phyloP scores from a whole-genome alignment of 2,888 invertebrate species.

The Tenthredo notha region DNA sequence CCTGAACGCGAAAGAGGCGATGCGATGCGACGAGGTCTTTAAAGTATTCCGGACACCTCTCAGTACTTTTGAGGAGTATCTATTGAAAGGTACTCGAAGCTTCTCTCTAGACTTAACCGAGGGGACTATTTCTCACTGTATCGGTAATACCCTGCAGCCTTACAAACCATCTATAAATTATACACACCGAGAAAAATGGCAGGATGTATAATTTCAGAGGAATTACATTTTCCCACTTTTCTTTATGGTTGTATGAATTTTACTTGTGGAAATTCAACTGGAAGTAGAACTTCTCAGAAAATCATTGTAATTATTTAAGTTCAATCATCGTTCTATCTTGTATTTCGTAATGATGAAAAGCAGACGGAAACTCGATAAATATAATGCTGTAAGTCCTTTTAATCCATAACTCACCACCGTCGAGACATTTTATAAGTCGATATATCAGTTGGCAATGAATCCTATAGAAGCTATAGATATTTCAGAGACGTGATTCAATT shows the following conservation, averaged over 20 bases:
- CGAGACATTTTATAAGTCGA: not conserved
- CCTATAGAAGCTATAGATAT: not conserved
- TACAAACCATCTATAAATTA: slow-evolving; percentile 1
- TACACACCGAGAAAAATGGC: not conserved
- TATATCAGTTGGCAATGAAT: not conserved
- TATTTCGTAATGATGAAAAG: not conserved
- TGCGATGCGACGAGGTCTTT: not conserved
- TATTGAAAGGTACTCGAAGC: slow-evolving; percentile 20
- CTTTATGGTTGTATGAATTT: not conserved
- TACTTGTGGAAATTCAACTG: not conserved
- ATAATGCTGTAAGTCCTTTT: not conserved
- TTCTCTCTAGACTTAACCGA: not conserved
- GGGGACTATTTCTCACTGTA: slow-evolving; percentile 1
- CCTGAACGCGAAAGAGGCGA: slow-evolving; percentile 19
- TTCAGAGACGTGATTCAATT: not conserved
- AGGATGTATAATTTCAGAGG: slow-evolving; percentile 23
- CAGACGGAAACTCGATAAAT: not conserved
- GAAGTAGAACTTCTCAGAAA: not conserved
- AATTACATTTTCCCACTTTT: not conserved
- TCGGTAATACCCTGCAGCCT: slow-evolving; percentile 8
- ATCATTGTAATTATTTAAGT: not conserved
- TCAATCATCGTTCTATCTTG: not conserved
- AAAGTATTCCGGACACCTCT: slow-evolving; percentile 21
- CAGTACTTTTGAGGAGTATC: slow-evolving; percentile 13
- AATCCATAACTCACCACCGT: not conserved